A percentile compares a stretch with the other conserved stretches of the same genome.
Evolutionary conservation across 2,888 invertebrate species (phyloP).

Genomic region (Drosophila austrosaltans): DNA sequence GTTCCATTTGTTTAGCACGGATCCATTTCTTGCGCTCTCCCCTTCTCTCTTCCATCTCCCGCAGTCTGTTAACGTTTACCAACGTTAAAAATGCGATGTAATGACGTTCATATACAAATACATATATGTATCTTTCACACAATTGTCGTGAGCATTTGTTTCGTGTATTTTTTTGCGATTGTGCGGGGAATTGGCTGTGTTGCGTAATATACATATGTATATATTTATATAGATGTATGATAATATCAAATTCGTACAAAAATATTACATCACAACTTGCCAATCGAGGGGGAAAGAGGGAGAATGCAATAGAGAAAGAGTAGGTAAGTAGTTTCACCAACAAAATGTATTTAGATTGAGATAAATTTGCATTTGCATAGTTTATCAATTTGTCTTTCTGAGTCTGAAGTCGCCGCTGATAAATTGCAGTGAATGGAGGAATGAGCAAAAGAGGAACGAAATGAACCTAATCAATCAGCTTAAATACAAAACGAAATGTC

Average conservation of each 20-base stretch:
- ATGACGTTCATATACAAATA: slow-evolving; percentile 39
- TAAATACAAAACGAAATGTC: slow-evolving; percentile 2
- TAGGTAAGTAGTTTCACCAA: slow-evolving; percentile 15
- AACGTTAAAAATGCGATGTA: slow-evolving; percentile 39
- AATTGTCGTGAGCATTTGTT: slow-evolving; percentile 42
- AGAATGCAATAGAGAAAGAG: no score
- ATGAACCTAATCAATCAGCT: slow-evolving; percentile 37
- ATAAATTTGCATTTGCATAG: slow-evolving; percentile 56
- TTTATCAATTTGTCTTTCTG: slow-evolving; percentile 56
- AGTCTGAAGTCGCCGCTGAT: slow-evolving; percentile 35
- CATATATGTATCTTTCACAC: slow-evolving; percentile 34
- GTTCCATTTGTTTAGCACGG: slow-evolving; percentile 33
- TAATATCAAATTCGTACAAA: slow-evolving; percentile 34
- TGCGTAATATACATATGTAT: slow-evolving; percentile 49
- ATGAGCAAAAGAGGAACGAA: slow-evolving; percentile 1
- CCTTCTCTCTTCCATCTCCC: slow-evolving; percentile 2
- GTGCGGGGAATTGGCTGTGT: slow-evolving; percentile 52
- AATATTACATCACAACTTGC: slow-evolving; percentile 48
- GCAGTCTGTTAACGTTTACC: slow-evolving; percentile 54
- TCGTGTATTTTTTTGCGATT: slow-evolving; percentile 48
- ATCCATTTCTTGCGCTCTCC: slow-evolving; percentile 46
- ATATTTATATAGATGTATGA: slow-evolving; percentile 9
- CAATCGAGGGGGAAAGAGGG: slow-evolving; percentile 12
- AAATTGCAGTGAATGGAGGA: slow-evolving; percentile 54
- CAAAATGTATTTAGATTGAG: slow-evolving; percentile 29